phyloP scores from a whole-genome alignment of 2,113 vertebrate species.

The Rhinolophus ferrumequinum region DNA sequence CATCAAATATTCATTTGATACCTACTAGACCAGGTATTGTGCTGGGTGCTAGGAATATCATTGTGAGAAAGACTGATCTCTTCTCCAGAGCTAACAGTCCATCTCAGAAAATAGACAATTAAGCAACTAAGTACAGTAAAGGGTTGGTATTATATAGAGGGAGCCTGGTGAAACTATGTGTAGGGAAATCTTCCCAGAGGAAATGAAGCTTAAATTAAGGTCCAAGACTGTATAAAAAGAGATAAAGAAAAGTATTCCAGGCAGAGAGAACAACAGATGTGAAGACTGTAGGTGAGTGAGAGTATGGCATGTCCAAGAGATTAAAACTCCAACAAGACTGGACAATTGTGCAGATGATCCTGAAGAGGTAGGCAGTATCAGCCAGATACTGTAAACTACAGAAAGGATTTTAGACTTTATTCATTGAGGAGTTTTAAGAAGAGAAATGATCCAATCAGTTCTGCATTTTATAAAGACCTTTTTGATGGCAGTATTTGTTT shows the following conservation, averaged over 20 bases:
- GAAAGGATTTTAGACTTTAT: slow-evolving; percentile 34
- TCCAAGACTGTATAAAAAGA: slow-evolving; percentile 13
- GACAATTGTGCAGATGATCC: neutral
- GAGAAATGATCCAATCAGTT: neutral
- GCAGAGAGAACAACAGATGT: neutral
- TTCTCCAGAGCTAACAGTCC: neutral
- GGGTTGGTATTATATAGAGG: neutral
- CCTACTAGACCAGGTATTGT: neutral
- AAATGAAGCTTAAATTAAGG: slow-evolving; percentile 9
- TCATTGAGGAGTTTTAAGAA: neutral
- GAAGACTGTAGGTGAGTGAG: neutral
- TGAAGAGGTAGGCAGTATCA: neutral
- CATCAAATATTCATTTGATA: slow-evolving; percentile 37
- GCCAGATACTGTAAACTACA: neutral
- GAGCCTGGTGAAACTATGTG: neutral
- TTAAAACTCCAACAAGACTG: neutral
- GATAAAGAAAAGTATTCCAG: neutral
- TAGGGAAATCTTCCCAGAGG: neutral
- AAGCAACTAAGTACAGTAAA: neutral
- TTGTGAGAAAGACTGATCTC: neutral
- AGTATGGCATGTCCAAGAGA: neutral
- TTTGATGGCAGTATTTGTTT: neutral
- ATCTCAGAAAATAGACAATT: neutral
- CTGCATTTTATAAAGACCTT: neutral
- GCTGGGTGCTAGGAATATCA: neutral